phyloP scores from a whole-genome alignment of 2,888 invertebrate genomes.

The Eustalomyia histrio region DNA sequence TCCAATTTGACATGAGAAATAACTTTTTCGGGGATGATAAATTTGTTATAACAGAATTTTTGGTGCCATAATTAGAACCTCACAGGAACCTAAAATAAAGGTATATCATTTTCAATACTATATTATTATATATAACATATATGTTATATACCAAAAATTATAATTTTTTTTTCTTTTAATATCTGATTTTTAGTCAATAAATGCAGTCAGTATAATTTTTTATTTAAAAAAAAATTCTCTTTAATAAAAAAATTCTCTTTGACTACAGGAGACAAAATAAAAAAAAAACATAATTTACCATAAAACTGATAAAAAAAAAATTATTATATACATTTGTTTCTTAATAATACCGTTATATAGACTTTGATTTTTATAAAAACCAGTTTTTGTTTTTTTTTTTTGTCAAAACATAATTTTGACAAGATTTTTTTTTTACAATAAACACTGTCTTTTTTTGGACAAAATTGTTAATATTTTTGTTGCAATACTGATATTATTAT shows the following conservation, averaged over 20 bases:
- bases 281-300: constrained; percentile 17
- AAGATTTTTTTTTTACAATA: constrained; percentile 41
- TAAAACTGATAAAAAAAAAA: constrained; percentile 29
- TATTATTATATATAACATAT: too few relatives aligned
- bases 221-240: neutral
- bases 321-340: neutral
- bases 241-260: neutral
- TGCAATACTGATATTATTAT: constrained; percentile 2
- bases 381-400: constrained; percentile 6
- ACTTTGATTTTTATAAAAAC: neutral
- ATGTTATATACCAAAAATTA: too few relatives aligned
- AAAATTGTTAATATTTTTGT: constrained; percentile 31
- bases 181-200: too few relatives aligned
- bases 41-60: too few relatives aligned
- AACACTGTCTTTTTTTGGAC: constrained; percentile 35
- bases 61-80: too few relatives aligned
- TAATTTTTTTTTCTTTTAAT: too few relatives aligned
- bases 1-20: too few relatives aligned
- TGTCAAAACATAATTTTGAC: constrained; percentile 54
- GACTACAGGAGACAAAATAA: neutral
- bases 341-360: constrained; percentile 26
- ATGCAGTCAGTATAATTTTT: too few relatives aligned
- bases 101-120: too few relatives aligned
- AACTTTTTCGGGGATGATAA: too few relatives aligned
- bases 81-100: too few relatives aligned